Conservation (phyloP, 2,113 vertebrate genomes). For the Hemichromis elongatus region DNA sequence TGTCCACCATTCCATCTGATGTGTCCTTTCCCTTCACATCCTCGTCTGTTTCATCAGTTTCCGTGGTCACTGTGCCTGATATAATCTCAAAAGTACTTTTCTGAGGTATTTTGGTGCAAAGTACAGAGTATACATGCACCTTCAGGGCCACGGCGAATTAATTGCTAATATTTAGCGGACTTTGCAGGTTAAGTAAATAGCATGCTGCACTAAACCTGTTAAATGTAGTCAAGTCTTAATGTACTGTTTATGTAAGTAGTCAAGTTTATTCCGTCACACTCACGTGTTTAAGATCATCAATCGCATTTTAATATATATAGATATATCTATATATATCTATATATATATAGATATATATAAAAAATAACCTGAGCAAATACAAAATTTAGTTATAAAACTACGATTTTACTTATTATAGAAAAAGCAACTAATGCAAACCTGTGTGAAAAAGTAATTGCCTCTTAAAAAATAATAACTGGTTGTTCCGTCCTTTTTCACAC, state of each 20-base stretch:
- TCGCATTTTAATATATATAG: not conserved
- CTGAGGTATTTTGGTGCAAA: not conserved
- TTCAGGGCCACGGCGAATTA: not conserved
- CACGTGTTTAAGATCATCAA: not conserved
- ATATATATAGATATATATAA: too few species aligned
- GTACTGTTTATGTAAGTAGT: not conserved
- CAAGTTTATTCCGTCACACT: not conserved
- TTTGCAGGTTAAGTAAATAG: not conserved
- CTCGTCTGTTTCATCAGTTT: conserved; percentile 25
- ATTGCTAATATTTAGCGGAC: not conserved
- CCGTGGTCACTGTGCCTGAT: not conserved
- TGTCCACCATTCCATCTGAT: conserved; percentile 21
- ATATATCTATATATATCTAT: too few species aligned
- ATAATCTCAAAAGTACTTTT: not conserved
- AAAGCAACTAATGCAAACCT: not conserved
- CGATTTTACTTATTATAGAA: not conserved
- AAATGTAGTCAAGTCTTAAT: not conserved
- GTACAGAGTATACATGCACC: not conserved
- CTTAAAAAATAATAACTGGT: not conserved
- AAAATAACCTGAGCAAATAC: not conserved
- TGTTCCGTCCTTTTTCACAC: not conserved
- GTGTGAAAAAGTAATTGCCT: not conserved
- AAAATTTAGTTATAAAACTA: not conserved
- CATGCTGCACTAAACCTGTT: not conserved
- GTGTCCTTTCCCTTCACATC: conserved; percentile 3